Conservation (phyloP, 2,888 invertebrate species). For the Plebejus anna region DNA sequence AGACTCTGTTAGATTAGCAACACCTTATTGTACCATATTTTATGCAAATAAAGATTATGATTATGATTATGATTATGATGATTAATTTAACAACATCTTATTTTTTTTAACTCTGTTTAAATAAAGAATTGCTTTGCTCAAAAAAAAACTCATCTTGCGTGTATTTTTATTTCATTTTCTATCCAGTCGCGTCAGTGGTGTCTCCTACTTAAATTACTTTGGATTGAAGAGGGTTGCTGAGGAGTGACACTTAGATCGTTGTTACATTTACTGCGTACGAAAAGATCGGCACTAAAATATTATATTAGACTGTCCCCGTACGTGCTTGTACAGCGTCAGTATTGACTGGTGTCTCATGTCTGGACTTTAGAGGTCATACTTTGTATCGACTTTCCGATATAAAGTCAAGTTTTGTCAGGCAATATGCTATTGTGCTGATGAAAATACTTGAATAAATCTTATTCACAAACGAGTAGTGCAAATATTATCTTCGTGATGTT, state of each 20-base stretch:
- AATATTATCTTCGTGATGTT: not conserved
- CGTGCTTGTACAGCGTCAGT: not conserved
- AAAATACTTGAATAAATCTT: not conserved
- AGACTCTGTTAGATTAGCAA: no score
- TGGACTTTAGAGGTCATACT: not conserved
- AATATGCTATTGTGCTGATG: not conserved
- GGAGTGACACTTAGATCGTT: conserved; percentile 11
- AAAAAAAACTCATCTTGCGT: not conserved
- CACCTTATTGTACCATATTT: no score
- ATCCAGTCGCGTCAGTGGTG: not conserved
- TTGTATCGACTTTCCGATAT: not conserved
- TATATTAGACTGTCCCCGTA: not conserved
- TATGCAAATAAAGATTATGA: no score
- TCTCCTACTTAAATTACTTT: not conserved
- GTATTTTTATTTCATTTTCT: conserved; percentile 16
- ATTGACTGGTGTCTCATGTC: not conserved
- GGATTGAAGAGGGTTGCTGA: conserved; percentile 14
- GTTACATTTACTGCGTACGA: not conserved
- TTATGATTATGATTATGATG: no score
- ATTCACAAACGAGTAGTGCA: not conserved
- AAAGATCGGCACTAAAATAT: conserved; percentile 16
- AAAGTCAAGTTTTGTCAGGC: not conserved
- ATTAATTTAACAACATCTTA: no score
- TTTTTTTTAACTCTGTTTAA: not conserved
- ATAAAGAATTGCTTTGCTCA: not conserved